Conservation (phyloP, 2,797 vertebrate species). For the Telmatherina bonti region DNA sequence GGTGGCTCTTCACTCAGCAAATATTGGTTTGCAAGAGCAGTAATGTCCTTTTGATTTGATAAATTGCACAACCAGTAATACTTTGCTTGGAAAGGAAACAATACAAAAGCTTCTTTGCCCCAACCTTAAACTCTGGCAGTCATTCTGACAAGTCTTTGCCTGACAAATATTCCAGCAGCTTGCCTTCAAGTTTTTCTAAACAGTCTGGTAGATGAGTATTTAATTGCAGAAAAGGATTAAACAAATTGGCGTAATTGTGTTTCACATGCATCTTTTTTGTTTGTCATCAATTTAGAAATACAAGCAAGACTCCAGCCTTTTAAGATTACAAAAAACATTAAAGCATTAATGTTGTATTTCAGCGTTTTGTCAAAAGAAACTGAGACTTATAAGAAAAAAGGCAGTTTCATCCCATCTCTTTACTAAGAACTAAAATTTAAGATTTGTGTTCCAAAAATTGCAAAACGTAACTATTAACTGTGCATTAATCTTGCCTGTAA, state of each 20-base stretch:
- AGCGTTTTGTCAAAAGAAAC: not conserved
- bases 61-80: not conserved
- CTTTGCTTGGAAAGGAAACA: not conserved
- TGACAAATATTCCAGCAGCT: not conserved
- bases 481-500: not conserved
- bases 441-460: not conserved
- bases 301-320: not conserved
- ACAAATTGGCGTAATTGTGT: not conserved
- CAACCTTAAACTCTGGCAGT: not conserved
- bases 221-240: not conserved
- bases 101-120: not conserved
- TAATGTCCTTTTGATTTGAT: not conserved
- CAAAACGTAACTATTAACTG: not conserved
- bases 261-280: not conserved
- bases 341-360: not conserved
- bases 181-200: not conserved
- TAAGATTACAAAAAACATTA: not conserved
- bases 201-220: not conserved
- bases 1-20: not conserved
- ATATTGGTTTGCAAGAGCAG: not conserved
- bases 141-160: conserved; percentile 1
- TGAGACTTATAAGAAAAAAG: not conserved
- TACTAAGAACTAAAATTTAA: not conserved
- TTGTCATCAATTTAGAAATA: not conserved
- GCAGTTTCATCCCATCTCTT: not conserved